Evolutionary conservation across 2,797 vertebrate genomes (phyloP).

Genomic region (Linurgus olivaceus): DNA sequence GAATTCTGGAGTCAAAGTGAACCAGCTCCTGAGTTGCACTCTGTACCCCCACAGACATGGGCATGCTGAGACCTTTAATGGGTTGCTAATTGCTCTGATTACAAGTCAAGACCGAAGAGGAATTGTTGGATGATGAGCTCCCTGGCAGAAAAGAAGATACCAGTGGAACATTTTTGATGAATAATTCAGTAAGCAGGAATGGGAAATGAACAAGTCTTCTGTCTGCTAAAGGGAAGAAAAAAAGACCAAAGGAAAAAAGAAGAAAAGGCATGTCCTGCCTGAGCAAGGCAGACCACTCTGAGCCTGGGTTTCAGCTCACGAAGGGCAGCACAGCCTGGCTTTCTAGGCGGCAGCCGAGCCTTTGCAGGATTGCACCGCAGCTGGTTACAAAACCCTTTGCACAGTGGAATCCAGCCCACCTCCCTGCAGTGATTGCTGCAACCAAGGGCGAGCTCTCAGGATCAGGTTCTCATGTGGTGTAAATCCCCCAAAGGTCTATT

Average conservation of each 20-base stretch:
- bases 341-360: fast-evolving
- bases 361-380: background rate
- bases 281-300: background rate
- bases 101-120: conserved; percentile 44
- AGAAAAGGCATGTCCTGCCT: background rate
- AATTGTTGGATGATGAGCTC: conserved; percentile 69
- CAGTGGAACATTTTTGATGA: conserved; percentile 68
- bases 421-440: background rate
- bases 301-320: background rate
- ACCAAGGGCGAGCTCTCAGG: background rate
- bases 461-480: background rate
- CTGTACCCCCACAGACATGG: background rate
- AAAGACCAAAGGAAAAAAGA: background rate
- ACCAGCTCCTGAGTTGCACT: background rate
- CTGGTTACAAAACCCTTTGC: background rate
- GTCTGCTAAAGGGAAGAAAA: conserved; percentile 33
- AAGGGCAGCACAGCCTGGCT: background rate
- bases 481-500: background rate
- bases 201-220: conserved; percentile 70
- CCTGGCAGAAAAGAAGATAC: conserved; percentile 71
- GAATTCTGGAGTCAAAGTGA: background rate
- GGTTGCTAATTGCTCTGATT: conserved; percentile 74
- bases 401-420: background rate
- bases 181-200: conserved; percentile 76
- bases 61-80: conserved; percentile 45